Conservation (phyloP, 2,888 invertebrate genomes). For the Tipula unca region DNA sequence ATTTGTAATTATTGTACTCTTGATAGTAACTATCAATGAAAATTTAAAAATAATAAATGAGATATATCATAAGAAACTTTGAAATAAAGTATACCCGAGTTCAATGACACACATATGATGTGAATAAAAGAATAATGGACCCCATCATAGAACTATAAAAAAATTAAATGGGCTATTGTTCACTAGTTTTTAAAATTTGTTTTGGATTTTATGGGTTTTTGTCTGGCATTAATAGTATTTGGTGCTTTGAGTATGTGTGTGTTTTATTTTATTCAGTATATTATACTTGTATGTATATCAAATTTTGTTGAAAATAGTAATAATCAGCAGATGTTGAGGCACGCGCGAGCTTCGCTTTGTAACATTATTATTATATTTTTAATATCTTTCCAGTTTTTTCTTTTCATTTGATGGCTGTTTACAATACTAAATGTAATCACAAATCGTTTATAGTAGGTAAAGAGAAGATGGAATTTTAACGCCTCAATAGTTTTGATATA, state of each 20-base stretch:
- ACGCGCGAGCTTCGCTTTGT: background rate
- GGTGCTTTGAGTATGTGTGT: background rate
- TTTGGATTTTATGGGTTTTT: background rate
- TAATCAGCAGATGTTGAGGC: background rate
- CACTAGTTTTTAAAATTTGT: too few relatives aligned
- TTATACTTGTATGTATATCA: background rate
- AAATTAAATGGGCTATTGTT: background rate
- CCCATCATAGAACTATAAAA: background rate
- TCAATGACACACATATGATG: background rate
- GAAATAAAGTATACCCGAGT: background rate
- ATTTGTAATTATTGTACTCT: background rate
- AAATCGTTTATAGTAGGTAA: background rate
- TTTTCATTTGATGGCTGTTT: background rate
- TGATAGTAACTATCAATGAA: too few relatives aligned
- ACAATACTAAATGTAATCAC: background rate
- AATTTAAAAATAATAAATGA: too few relatives aligned
- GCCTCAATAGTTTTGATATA: background rate
- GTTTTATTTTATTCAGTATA: background rate
- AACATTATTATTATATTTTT: background rate
- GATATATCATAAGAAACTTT: too few relatives aligned
- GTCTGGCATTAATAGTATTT: background rate
- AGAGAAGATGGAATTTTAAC: background rate
- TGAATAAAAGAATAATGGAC: background rate
- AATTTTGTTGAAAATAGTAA: background rate
- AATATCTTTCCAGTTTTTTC: background rate